Evolutionary conservation across 1,140 invertebrate genomes (phyloP).

Genomic region (Drosophila persimilis): DNA sequence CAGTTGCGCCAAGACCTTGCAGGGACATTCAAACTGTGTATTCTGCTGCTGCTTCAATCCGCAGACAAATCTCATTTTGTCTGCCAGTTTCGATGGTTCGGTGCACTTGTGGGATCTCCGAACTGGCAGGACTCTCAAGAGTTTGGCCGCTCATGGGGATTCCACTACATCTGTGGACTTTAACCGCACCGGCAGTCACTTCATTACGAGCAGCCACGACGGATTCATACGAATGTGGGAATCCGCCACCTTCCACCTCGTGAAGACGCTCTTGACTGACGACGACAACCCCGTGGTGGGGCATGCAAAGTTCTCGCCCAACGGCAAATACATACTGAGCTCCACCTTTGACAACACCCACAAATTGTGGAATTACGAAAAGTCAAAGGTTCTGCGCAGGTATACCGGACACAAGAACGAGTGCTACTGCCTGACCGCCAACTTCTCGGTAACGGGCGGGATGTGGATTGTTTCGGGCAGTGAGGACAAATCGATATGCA

Average conservation of each 20-base stretch:
- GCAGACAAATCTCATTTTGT: constrained; percentile 43
- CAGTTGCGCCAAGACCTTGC: constrained; percentile 7
- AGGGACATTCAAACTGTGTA: constrained; percentile 26
- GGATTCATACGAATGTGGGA: constrained; percentile 65
- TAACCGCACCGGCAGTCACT: constrained; percentile 45
- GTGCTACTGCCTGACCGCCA: constrained; percentile 48
- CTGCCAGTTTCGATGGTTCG: constrained; percentile 45
- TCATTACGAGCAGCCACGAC: constrained; percentile 61
- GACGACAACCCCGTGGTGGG: constrained; percentile 58
- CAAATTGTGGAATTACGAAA: constrained; percentile 63
- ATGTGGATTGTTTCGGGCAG: constrained; percentile 68
- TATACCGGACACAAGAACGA: constrained; percentile 57
- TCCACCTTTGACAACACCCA: constrained; percentile 54
- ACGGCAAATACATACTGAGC: constrained; percentile 58
- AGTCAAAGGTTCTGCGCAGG: constrained; percentile 53
- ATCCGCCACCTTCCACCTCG: constrained; percentile 28
- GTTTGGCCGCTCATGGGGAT: constrained; percentile 51
- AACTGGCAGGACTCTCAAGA: constrained; percentile 24
- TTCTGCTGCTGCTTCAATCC: constrained; percentile 65
- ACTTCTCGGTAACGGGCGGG: constrained; percentile 60
- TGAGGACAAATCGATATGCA: constrained; percentile 49
- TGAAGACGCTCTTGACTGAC: constrained; percentile 57
- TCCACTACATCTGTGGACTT: constrained; percentile 61
- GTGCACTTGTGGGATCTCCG: constrained; percentile 64
- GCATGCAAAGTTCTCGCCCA: constrained; percentile 59